These are phyloP conservation scores for Molorchus minor DNA, from an alignment of 2,888 invertebrate genomes.

Conservation along the genomic window DNA sequence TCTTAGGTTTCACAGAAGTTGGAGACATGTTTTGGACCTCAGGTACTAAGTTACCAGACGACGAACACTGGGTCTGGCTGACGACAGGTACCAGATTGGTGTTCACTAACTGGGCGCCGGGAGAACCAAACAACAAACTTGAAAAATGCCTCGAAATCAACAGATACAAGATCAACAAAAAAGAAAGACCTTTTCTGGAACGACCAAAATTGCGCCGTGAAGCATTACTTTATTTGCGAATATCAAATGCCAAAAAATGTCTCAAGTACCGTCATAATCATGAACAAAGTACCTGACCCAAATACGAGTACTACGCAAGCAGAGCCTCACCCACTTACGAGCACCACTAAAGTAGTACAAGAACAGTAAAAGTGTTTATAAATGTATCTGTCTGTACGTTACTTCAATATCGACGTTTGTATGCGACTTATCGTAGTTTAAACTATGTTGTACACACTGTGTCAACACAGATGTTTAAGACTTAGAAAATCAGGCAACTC, in stretches of 20 bases:
- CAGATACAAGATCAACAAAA: neutral
- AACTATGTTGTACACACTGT: no score
- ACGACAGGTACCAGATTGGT: neutral
- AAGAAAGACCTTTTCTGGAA: neutral
- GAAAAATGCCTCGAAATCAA: conserved; percentile 1
- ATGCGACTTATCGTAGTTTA: no score
- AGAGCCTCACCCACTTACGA: no score
- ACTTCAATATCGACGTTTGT: no score
- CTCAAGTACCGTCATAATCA: no score
- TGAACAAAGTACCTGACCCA: no score
- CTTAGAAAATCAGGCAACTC: no score
- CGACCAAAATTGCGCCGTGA: neutral
- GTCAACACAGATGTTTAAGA: no score
- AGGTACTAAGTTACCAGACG: neutral
- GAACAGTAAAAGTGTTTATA: no score
- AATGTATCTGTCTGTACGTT: no score
- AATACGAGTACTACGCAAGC: no score
- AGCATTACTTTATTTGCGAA: conserved; percentile 1
- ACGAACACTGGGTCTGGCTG: conserved; percentile 4
- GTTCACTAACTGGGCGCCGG: neutral
- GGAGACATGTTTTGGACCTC: conserved; percentile 1
- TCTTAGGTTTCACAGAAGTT: neutral
- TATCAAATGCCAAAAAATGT: neutral
- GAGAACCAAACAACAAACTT: neutral
- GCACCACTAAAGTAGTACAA: no score